A percentile compares a stretch with the other conserved stretches of the same genome.
Evolutionary conservation across 2,113 vertebrate species (phyloP).

Genomic region (Phocoena phocoena): DNA sequence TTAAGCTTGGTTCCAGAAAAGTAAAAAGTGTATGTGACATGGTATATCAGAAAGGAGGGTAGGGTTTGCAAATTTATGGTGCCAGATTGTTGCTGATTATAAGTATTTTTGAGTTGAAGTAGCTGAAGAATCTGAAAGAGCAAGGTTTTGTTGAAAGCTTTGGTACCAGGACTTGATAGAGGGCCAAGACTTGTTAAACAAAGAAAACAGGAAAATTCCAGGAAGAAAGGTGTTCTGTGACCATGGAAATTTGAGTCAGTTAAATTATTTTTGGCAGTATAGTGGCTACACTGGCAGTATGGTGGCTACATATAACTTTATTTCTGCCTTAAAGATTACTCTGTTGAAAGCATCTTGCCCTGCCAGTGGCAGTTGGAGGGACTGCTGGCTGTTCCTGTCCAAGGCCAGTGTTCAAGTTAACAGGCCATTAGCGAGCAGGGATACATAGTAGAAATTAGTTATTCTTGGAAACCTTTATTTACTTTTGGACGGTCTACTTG

Average conservation of each 20-base stretch:
- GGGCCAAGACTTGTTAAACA: neutral
- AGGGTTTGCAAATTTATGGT: neutral
- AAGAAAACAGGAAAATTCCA: constrained; percentile 37
- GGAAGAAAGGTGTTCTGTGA: neutral
- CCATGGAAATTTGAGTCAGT: constrained; percentile 8
- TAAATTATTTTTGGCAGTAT: neutral
- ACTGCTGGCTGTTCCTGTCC: neutral
- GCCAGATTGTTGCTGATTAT: neutral
- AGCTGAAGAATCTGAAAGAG: neutral
- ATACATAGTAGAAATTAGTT: neutral
- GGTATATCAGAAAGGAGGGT: neutral
- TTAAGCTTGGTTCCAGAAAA: neutral
- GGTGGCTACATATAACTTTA: neutral
- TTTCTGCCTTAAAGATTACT: neutral
- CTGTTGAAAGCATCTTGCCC: neutral
- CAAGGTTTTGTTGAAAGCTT: constrained; percentile 7
- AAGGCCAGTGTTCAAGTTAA: neutral
- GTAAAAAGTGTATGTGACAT: neutral
- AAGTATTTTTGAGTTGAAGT: constrained; percentile 10
- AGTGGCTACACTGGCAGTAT: neutral
- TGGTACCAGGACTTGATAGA: neutral
- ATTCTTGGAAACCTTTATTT: neutral
- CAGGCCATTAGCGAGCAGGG: neutral
- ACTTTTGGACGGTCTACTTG: neutral
- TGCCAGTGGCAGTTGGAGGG: neutral